Percentiles rank a stretch among this genome's conserved stretches.
Conservation (phyloP, 2,797 vertebrate genomes). For the Caiman crocodilus region DNA sequence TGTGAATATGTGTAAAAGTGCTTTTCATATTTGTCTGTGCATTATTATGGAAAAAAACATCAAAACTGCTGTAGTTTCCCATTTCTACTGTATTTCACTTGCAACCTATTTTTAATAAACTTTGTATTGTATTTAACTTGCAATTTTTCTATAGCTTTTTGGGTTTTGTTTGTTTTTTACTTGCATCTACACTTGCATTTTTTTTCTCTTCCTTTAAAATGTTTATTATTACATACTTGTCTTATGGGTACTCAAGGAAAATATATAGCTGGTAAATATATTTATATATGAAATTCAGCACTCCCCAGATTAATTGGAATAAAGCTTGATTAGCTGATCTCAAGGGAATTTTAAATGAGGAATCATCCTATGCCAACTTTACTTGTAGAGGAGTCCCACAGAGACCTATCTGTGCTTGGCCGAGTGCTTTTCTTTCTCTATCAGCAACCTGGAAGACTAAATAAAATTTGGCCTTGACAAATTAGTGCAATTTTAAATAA, state of each 20-base stretch:
- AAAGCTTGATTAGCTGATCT: not conserved
- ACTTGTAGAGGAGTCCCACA: too few species aligned
- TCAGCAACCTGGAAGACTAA: not conserved
- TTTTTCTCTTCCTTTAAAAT: accelerated
- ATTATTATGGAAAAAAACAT: conserved; percentile 76
- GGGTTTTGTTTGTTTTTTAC: conserved; percentile 36
- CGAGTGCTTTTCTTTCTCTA: not conserved
- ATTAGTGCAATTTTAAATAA: accelerated
- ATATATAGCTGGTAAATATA: not conserved
- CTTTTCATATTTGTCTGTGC: conserved; percentile 78
- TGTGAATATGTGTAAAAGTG: conserved; percentile 80
- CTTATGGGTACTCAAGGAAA: not conserved
- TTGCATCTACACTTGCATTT: not conserved
- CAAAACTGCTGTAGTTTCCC: conserved; percentile 85
- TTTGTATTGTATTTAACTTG: conserved; percentile 87
- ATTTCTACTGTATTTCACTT: conserved; percentile 88
- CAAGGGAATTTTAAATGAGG: not conserved
- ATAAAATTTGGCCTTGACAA: not conserved
- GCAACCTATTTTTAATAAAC: conserved; percentile 89
- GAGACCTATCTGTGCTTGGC: not conserved
- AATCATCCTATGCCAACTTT: not conserved
- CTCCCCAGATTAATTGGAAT: not conserved
- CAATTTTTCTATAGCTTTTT: conserved; percentile 63
- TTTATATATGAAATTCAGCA: not conserved
- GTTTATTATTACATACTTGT: not conserved